These are phyloP conservation scores for Drosophila santomea DNA, from an alignment of 1,140 invertebrate genomes.

Conservation along the genomic window DNA sequence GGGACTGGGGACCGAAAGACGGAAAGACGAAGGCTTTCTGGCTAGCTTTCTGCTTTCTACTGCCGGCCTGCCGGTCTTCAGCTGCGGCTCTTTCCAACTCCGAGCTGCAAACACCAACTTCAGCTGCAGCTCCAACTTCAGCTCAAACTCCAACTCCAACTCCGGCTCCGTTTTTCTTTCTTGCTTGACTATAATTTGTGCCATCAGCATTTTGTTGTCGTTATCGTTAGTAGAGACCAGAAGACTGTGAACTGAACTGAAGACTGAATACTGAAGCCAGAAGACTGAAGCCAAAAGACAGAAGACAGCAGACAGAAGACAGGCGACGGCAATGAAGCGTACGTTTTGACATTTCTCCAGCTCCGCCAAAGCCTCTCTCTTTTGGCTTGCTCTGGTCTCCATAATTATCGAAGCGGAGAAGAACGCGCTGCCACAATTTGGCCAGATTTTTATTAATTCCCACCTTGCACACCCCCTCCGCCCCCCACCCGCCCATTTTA, in stretches of 20 bases:
- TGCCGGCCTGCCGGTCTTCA: slow-evolving; percentile 68
- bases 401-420: slow-evolving; percentile 54
- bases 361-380: slow-evolving; percentile 36
- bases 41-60: slow-evolving; percentile 70
- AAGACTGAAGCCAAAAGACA: slow-evolving; percentile 1
- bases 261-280: slow-evolving; percentile 4
- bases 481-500: slow-evolving; percentile 33
- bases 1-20: slow-evolving; percentile 39
- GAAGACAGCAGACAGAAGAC: slow-evolving; percentile 10
- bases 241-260: slow-evolving; percentile 2
- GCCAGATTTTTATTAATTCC: slow-evolving; percentile 60
- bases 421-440: slow-evolving; percentile 35
- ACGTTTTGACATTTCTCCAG: slow-evolving; percentile 70
- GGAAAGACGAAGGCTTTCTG: slow-evolving; percentile 49
- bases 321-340: slow-evolving; percentile 68
- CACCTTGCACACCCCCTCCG: slow-evolving; percentile 10
- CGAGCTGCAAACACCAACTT: neutral
- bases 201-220: slow-evolving; percentile 78
- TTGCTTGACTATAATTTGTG: slow-evolving; percentile 77
- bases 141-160: slow-evolving; percentile 4
- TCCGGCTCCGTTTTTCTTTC: slow-evolving; percentile 46
- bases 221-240: slow-evolving; percentile 66
- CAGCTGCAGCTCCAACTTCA: slow-evolving; percentile 1
- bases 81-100: slow-evolving; percentile 41
- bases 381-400: slow-evolving; percentile 58